These are phyloP conservation scores for Lathamus discolor DNA, from an alignment of 2,113 vertebrate species.

Conservation along the genomic window DNA sequence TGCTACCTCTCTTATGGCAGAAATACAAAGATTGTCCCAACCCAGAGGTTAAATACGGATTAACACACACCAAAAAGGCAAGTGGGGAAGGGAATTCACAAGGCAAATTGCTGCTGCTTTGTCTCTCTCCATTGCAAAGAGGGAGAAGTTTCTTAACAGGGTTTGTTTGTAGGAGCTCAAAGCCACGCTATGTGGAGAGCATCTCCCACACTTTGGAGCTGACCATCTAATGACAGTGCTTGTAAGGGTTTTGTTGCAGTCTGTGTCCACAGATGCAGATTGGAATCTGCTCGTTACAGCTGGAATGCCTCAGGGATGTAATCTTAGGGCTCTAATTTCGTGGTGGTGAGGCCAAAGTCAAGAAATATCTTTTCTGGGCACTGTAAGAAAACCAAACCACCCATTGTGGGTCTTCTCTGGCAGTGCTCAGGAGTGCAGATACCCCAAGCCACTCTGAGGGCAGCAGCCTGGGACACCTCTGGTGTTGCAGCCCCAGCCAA, in stretches of 20 bases:
- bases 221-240: not conserved
- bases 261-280: not conserved
- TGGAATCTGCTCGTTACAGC: not conserved
- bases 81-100: not conserved
- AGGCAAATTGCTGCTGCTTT: not conserved
- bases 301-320: not conserved
- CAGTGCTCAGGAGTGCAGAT: not conserved
- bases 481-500: not conserved
- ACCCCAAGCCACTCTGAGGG: not conserved
- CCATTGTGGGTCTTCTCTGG: not conserved
- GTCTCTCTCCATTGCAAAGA: rapidly evolving
- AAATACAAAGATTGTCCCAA: not conserved
- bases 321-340: not conserved
- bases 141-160: too few species aligned
- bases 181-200: not conserved
- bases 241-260: not conserved
- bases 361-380: conserved; percentile 3
- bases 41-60: rapidly evolving
- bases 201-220: not conserved
- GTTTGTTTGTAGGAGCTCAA: not conserved
- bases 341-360: not conserved
- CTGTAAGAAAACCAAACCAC: not conserved
- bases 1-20: rapidly evolving
- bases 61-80: too few species aligned
- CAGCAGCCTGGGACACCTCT: not conserved